phyloP scores from a whole-genome alignment of 1,140 invertebrate genomes.

The Alviniconcha marisindica region DNA sequence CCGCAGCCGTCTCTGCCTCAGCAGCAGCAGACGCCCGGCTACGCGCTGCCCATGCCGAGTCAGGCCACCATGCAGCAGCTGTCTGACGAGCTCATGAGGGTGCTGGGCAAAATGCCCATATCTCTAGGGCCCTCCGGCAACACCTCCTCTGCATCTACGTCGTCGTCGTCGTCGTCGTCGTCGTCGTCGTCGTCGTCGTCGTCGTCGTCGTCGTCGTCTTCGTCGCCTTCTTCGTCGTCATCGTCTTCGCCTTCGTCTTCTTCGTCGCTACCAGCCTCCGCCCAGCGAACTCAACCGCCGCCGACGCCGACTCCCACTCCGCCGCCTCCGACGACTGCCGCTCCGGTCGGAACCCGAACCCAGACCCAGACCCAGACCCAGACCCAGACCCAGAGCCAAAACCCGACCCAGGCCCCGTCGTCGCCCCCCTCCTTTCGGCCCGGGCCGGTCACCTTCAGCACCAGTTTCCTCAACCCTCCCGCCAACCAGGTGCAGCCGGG shows the following conservation, averaged over 20 bases:
- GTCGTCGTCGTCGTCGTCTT: background rate
- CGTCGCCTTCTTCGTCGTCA: background rate
- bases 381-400: background rate
- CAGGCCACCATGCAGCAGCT: background rate
- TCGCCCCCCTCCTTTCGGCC: too few species aligned
- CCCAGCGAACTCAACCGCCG: background rate
- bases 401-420: background rate
- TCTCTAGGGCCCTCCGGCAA: background rate
- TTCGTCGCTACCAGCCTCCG: background rate
- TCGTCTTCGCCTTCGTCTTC: too few species aligned
- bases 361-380: background rate
- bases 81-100: background rate
- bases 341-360: too few species aligned
- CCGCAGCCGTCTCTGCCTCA: too few species aligned
- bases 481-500: background rate
- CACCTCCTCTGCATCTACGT: background rate
- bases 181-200: too few species aligned
- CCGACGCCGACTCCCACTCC: background rate
- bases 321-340: conserved; percentile 1
- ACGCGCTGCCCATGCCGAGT: background rate
- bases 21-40: background rate
- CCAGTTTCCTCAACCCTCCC: background rate
- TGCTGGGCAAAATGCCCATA: background rate
- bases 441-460: too few species aligned
- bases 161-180: too few species aligned